These are phyloP conservation scores for Phrynocephalus guinanensis DNA, from an alignment of 2,797 vertebrate species.

Conservation along the genomic window DNA sequence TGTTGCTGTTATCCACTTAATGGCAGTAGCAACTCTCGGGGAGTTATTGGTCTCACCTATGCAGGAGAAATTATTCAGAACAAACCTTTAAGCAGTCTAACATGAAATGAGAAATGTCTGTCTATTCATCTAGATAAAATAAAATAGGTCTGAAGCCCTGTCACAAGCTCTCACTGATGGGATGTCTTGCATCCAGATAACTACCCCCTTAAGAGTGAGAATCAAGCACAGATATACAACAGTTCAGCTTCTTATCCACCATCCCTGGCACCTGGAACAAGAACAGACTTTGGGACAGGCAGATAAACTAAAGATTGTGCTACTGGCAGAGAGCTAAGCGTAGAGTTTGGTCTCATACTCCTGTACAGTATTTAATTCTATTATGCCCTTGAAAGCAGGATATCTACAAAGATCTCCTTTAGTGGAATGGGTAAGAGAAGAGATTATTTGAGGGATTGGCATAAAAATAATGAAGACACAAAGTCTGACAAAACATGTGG, in stretches of 20 bases:
- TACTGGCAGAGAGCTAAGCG: background rate
- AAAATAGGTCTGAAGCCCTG: no score
- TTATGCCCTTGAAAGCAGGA: background rate
- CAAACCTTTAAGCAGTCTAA: background rate
- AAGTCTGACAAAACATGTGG: background rate
- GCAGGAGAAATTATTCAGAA: slow-evolving; percentile 29
- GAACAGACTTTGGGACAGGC: no score
- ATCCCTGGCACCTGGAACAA: background rate
- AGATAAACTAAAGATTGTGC: background rate
- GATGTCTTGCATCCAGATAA: background rate
- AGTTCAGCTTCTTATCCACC: background rate
- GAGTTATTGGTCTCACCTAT: slow-evolving; percentile 64
- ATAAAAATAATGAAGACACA: background rate
- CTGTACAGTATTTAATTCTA: background rate
- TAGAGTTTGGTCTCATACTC: background rate
- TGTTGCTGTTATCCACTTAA: slow-evolving; percentile 71
- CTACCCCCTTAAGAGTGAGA: background rate
- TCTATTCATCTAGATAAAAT: background rate
- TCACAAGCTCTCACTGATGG: no score
- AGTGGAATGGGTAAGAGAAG: background rate
- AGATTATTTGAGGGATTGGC: background rate
- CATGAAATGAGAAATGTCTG: slow-evolving; percentile 17
- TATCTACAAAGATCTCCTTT: background rate
- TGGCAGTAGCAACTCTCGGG: slow-evolving; percentile 58
- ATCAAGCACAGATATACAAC: no score